phyloP scores from a whole-genome alignment of 2,888 invertebrate genomes.

The Agonopterix subpropinquella region DNA sequence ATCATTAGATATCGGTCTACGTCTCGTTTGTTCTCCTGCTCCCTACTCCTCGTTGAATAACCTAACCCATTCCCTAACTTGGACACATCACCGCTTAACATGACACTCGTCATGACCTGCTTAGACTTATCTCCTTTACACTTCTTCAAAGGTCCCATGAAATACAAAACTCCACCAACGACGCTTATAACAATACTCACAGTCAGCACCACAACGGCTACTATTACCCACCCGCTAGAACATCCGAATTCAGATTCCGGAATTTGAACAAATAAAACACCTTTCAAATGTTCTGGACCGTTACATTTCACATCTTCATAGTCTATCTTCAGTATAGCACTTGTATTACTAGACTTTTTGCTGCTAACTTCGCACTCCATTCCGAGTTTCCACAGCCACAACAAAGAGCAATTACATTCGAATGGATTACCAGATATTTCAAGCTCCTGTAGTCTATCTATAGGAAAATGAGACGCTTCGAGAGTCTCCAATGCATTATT shows the following conservation, averaged over 20 bases:
- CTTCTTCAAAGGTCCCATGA: constrained; percentile 68
- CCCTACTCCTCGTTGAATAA: constrained; percentile 64
- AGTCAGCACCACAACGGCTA: constrained; percentile 68
- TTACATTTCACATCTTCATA: constrained; percentile 76
- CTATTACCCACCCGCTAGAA: constrained; percentile 77
- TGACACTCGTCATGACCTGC: constrained; percentile 71
- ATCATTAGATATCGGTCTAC: constrained; percentile 72
- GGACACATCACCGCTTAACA: constrained; percentile 69
- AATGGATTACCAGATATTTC: constrained; percentile 89
- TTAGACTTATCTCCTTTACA: constrained; percentile 72
- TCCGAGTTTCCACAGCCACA: constrained; percentile 88
- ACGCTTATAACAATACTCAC: constrained; percentile 72
- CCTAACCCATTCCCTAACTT: constrained; percentile 69
- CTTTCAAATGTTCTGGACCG: constrained; percentile 73
- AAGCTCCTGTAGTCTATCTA: constrained; percentile 84
- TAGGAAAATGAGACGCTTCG: constrained; percentile 87
- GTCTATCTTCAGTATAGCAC: constrained; percentile 68
- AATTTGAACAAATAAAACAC: constrained; percentile 71
- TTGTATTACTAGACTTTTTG: constrained; percentile 50
- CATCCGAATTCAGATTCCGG: constrained; percentile 79
- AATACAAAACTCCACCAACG: constrained; percentile 66
- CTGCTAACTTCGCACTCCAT: constrained; percentile 57
- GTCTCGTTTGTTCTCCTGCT: constrained; percentile 64
- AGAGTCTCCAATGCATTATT: constrained; percentile 85
- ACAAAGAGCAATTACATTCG: constrained; percentile 89